These are phyloP conservation scores for Imbricaverruca yamaguchii DNA, from an alignment of 2,888 invertebrate species.

Conservation along the genomic window DNA sequence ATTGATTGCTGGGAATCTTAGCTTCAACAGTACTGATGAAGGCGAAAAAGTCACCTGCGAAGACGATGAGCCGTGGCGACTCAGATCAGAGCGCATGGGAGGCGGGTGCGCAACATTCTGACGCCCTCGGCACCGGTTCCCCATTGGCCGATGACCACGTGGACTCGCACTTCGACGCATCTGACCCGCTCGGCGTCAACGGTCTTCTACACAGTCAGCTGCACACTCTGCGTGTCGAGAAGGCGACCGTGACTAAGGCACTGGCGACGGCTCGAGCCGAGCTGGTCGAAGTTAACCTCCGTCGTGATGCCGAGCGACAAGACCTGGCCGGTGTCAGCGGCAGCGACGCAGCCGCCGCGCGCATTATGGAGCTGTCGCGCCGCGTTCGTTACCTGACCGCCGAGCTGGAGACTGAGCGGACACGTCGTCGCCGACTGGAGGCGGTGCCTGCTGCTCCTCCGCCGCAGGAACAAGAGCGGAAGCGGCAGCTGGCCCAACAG, in stretches of 20 bases:
- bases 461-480: neutral
- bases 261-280: neutral
- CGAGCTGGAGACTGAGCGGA: constrained; percentile 16
- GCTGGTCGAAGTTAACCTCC: neutral
- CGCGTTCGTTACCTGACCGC: neutral
- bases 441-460: neutral
- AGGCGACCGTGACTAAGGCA: neutral
- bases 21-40: no score
- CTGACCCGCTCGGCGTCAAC: neutral
- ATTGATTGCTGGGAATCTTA: no score
- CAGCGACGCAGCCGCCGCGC: constrained; percentile 15
- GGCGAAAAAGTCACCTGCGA: neutral
- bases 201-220: constrained; percentile 1
- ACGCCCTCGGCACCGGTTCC: neutral
- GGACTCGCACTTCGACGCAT: neutral
- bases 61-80: neutral
- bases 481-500: neutral
- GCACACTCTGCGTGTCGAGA: neutral
- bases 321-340: neutral
- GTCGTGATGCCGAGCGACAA: neutral
- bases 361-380: constrained; percentile 8
- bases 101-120: neutral
- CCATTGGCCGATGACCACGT: no score
- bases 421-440: constrained; percentile 5
- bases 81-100: neutral